These are phyloP conservation scores for Anguilla obscura DNA, from an alignment of 2,797 vertebrate species.

Conservation along the genomic window DNA sequence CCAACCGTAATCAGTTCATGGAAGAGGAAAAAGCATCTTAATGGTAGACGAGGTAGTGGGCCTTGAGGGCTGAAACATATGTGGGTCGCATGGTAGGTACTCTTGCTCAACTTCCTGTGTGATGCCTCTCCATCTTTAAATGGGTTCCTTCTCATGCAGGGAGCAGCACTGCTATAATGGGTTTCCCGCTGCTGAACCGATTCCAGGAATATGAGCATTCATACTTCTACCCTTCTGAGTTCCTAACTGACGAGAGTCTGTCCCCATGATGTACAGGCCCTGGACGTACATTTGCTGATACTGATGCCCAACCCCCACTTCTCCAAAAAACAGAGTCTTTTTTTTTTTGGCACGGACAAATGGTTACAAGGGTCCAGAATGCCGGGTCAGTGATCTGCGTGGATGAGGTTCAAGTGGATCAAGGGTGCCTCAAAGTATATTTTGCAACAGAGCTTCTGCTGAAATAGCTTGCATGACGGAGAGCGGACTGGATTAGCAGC, in stretches of 20 bases:
- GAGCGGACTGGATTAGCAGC: background rate
- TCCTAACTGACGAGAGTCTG: background rate
- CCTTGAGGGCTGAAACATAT: background rate
- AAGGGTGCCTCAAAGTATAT: conserved; percentile 30
- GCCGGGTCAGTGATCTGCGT: conserved; percentile 14
- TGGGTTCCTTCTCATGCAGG: background rate
- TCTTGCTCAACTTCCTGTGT: conserved; percentile 36
- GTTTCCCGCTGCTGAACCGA: background rate
- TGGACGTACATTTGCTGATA: conserved; percentile 13
- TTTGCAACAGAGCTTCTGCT: conserved; percentile 20
- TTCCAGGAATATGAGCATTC: background rate
- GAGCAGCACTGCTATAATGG: background rate
- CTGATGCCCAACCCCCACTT: background rate
- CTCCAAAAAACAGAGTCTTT: background rate
- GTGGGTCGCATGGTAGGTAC: conserved; percentile 20
- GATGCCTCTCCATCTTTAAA: conserved; percentile 15
- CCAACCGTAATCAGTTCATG: conserved; percentile 29
- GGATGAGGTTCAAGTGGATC: conserved; percentile 32
- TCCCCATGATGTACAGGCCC: background rate
- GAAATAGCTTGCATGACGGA: background rate
- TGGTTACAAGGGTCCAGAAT: background rate
- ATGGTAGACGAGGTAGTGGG: background rate
- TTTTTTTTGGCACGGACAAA: background rate
- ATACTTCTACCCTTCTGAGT: background rate
- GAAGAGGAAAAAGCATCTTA: conserved; percentile 29